phyloP scores from a whole-genome alignment of 2,113 vertebrate species.

The Sceloporus tristichus region DNA sequence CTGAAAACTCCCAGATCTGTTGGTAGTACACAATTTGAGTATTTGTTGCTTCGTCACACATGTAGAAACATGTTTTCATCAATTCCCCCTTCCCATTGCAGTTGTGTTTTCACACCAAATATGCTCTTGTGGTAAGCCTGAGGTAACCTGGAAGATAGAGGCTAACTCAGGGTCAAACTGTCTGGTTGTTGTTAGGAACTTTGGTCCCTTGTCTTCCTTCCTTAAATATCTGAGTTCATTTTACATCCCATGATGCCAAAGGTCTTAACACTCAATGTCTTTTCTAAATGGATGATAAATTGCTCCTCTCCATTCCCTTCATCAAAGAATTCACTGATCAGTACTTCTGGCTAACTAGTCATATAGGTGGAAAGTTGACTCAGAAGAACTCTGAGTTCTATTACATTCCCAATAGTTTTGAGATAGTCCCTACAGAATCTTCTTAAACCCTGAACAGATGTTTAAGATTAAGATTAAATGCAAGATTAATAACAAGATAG shows the following conservation, averaged over 20 bases:
- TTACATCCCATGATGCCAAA: not conserved
- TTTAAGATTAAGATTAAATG: constrained; percentile 39
- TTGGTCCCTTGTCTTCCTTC: not conserved
- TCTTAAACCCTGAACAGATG: constrained; percentile 27
- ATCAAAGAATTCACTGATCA: not conserved
- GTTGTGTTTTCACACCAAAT: not conserved
- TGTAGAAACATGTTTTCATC: not conserved
- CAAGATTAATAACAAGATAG: constrained; percentile 27
- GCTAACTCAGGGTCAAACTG: not conserved
- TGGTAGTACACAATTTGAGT: not conserved
- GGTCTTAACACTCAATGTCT: not conserved
- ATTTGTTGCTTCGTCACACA: not conserved
- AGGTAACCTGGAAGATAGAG: not conserved
- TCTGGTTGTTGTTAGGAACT: not conserved
- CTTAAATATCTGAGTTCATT: not conserved
- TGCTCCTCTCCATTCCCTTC: not conserved
- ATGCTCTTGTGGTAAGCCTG: not conserved
- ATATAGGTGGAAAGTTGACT: not conserved
- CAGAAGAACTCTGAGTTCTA: not conserved
- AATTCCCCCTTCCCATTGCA: not conserved
- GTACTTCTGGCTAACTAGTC: not conserved
- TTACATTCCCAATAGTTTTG: not conserved
- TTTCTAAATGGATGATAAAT: not conserved
- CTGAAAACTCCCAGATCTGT: not conserved
- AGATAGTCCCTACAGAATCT: not conserved